A percentile compares a stretch with the other conserved stretches of the same genome.
These are phyloP conservation scores for Amaurobius ferox DNA, from an alignment of 2,888 invertebrate genomes.

Conservation along the genomic window DNA sequence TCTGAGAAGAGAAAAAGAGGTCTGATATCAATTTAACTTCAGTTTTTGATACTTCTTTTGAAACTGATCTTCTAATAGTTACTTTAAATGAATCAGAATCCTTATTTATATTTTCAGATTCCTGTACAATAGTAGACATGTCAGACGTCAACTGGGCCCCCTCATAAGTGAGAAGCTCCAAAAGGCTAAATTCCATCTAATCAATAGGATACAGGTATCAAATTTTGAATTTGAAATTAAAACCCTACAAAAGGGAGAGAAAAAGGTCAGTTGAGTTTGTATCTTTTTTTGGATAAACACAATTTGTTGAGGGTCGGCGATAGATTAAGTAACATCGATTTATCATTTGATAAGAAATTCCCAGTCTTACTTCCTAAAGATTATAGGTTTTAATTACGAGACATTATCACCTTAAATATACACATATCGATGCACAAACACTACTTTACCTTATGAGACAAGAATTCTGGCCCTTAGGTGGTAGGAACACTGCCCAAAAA, in stretches of 20 bases:
- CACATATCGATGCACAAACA: neutral
- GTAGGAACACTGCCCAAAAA: constrained; percentile 9
- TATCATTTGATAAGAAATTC: constrained; percentile 18
- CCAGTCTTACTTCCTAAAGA: neutral
- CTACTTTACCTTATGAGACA: neutral
- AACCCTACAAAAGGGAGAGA: neutral
- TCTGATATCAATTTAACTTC: neutral
- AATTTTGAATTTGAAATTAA: neutral
- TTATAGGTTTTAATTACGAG: neutral
- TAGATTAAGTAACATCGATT: neutral
- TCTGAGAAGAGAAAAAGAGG: neutral
- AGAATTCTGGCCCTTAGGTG: constrained; percentile 21
- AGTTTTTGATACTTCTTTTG: neutral
- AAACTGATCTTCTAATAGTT: neutral
- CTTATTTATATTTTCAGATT: neutral
- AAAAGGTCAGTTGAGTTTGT: neutral
- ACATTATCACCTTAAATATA: neutral
- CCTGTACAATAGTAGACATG: neutral
- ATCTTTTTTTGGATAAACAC: neutral
- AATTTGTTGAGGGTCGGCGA: constrained; percentile 15
- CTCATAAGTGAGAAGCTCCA: neutral
- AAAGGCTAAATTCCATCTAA: neutral
- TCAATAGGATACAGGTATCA: neutral
- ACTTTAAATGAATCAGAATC: neutral
- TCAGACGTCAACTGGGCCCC: neutral